phyloP scores from a whole-genome alignment of 2,797 vertebrate genomes.

The Somateria mollissima region DNA sequence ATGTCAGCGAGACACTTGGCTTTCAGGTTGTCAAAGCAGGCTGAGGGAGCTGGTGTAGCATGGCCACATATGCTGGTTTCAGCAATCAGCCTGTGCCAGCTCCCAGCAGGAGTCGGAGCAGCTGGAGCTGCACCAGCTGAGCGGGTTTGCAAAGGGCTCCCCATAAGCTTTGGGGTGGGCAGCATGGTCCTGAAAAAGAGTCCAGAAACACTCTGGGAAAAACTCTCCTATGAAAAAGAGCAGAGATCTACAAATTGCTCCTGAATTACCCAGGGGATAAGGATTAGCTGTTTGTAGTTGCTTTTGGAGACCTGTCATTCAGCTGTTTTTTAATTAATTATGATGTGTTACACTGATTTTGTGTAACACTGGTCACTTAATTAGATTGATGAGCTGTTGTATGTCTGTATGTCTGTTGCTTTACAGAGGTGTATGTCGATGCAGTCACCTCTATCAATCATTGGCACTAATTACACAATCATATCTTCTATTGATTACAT shows the following conservation, averaged over 20 bases:
- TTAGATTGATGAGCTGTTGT: neutral
- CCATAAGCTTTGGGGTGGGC: accelerated
- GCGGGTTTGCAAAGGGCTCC: neutral
- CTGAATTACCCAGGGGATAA: neutral
- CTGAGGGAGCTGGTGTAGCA: accelerated
- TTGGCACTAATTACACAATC: neutral
- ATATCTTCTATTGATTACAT: neutral
- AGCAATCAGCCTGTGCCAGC: neutral
- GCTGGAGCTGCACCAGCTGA: neutral
- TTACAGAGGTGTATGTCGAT: neutral
- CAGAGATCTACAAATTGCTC: neutral
- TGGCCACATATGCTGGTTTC: accelerated
- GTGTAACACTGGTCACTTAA: neutral
- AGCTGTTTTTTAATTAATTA: neutral
- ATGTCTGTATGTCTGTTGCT: neutral
- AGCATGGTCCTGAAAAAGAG: neutral
- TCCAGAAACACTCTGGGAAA: accelerated
- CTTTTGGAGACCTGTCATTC: neutral
- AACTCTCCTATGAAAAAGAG: neutral
- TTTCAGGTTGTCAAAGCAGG: neutral
- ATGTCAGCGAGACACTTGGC: neutral
- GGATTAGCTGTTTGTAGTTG: neutral
- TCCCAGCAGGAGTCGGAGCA: neutral
- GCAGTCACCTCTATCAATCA: neutral
- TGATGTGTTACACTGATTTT: neutral